These are phyloP conservation scores for Cyprinodon diabolis DNA, from an alignment of 2,797 vertebrate species.

Conservation along the genomic window DNA sequence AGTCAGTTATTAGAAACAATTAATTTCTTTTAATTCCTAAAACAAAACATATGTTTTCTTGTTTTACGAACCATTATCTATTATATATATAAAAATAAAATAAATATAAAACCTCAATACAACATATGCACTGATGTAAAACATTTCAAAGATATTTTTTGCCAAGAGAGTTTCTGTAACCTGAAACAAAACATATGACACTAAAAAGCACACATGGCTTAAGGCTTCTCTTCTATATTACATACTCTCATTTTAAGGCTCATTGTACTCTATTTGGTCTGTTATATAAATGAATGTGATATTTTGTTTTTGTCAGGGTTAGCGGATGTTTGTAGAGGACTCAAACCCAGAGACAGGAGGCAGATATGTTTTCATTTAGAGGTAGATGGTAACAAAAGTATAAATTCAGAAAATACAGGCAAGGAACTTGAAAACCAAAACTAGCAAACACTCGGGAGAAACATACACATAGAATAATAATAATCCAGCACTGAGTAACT, in stretches of 20 bases:
- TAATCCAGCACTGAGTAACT: no score
- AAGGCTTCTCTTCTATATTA: constrained; percentile 22
- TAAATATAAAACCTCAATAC: neutral
- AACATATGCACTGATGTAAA: neutral
- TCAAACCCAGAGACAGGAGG: no score
- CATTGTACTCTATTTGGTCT: neutral
- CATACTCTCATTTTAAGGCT: neutral
- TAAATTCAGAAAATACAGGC: no score
- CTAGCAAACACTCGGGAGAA: no score
- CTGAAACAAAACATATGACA: neutral
- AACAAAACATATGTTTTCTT: neutral
- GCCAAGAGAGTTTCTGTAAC: neutral
- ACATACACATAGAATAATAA: no score
- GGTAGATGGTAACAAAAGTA: no score
- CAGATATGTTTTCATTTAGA: no score
- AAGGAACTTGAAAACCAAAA: no score
- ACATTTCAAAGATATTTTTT: neutral
- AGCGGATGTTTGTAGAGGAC: no score
- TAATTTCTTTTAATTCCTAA: neutral
- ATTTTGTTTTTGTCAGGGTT: constrained; percentile 18
- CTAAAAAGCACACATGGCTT: neutral
- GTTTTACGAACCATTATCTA: neutral
- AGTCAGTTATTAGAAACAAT: neutral
- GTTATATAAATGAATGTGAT: constrained; percentile 52
- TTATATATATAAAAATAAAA: neutral